These are phyloP conservation scores for Dinoponera quadriceps DNA, from an alignment of 1,140 invertebrate genomes.

Conservation along the genomic window DNA sequence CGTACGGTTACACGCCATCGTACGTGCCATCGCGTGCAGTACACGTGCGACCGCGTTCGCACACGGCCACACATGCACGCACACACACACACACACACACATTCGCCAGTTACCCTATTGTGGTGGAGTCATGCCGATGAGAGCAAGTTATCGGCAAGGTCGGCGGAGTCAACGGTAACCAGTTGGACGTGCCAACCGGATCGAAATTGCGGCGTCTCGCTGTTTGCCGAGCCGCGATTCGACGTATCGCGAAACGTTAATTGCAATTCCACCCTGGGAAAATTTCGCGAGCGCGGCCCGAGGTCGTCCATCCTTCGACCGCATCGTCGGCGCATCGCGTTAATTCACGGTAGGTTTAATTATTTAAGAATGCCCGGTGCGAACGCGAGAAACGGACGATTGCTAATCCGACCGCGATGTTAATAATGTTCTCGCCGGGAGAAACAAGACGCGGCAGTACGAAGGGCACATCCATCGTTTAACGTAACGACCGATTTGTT, in stretches of 20 bases:
- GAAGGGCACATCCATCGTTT: conserved; percentile 7
- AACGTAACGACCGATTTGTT: conserved; percentile 42
- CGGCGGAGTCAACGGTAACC: conserved; percentile 47
- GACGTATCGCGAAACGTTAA: too few species aligned
- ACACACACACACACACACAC: neutral
- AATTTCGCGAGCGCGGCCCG: too few species aligned
- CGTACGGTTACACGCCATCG: conserved; percentile 47
- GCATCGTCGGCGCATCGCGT: neutral
- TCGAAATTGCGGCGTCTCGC: neutral
- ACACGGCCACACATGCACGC: neutral
- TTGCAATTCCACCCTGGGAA: too few species aligned
- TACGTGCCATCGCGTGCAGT: conserved; percentile 42
- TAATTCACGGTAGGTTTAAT: neutral
- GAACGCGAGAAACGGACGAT: neutral
- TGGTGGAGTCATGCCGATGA: conserved; percentile 3
- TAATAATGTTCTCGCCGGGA: neutral
- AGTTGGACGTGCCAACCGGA: neutral
- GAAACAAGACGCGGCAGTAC: neutral
- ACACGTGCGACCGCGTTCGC: neutral
- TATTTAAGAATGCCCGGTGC: neutral
- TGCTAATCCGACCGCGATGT: neutral
- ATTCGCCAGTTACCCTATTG: neutral
- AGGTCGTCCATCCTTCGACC: too few species aligned
- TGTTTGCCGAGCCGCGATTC: too few species aligned
- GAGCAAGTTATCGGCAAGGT: conserved; percentile 15